Percentiles rank a stretch among this genome's conserved stretches.
Evolutionary conservation across 92 coral and sea anemone genomes (phyloP).

Genomic region (Epizoanthus stellaris): DNA sequence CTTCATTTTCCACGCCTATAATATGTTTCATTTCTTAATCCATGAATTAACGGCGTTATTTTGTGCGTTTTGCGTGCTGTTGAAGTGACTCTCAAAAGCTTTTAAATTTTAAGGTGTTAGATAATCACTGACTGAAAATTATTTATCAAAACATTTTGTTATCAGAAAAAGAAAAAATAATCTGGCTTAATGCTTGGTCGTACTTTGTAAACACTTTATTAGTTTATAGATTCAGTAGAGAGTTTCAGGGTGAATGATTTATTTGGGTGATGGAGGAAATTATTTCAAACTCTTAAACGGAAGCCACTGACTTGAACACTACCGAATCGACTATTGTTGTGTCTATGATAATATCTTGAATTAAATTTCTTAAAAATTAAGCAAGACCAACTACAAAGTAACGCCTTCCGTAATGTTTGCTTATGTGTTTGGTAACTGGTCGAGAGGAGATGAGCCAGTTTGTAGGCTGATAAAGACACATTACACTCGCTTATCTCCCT

Average conservation of each 20-base stretch:
- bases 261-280: neutral
- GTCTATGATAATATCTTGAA: constrained; percentile 38
- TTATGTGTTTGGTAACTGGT: constrained; percentile 8
- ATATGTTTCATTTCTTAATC: neutral
- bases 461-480: no score
- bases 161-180: constrained; percentile 1
- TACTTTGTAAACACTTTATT: constrained; percentile 18
- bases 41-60: neutral
- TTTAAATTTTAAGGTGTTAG: neutral
- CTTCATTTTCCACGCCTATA: neutral
- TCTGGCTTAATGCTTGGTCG: neutral
- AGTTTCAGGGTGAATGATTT: neutral
- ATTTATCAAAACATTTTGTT: neutral
- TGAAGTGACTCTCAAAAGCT: neutral
- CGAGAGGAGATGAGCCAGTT: no score
- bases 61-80: no score
- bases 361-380: constrained; percentile 35
- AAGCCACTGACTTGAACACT: constrained; percentile 15
- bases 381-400: constrained; percentile 25
- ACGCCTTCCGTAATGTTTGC: constrained; percentile 34
- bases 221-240: no score
- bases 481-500: neutral
- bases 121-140: neutral
- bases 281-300: constrained; percentile 12
- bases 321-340: constrained; percentile 29